Conservation (phyloP, 2,888 invertebrate genomes). For the Trachelus iudaicus region DNA sequence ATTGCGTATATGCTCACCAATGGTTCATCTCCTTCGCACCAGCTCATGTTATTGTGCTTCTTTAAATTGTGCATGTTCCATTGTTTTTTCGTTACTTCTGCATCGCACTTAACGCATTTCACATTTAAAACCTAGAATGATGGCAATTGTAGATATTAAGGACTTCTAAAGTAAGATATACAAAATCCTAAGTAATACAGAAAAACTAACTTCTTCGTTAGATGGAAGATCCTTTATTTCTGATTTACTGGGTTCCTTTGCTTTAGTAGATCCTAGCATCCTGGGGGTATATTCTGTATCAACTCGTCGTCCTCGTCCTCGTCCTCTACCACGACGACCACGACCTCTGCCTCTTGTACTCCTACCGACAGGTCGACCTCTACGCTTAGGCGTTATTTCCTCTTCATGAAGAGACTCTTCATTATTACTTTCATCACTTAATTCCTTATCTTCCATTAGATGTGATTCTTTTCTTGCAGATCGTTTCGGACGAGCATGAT, state of each 20-base stretch:
- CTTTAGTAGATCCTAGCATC: constrained; percentile 16
- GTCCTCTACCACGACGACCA: constrained; percentile 18
- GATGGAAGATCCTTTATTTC: not conserved
- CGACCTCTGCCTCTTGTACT: constrained; percentile 26
- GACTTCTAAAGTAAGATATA: not conserved
- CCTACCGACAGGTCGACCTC: constrained; percentile 7
- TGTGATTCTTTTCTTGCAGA: not conserved
- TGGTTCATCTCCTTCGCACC: constrained; percentile 68
- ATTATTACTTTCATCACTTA: not conserved
- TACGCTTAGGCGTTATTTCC: not conserved
- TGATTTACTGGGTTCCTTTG: not conserved
- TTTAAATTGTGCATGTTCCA: constrained; percentile 69
- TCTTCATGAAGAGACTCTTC: not conserved
- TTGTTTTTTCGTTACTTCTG: constrained; percentile 53
- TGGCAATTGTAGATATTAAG: not conserved
- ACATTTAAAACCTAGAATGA: constrained; percentile 28
- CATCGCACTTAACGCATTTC: constrained; percentile 67
- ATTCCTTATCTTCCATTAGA: not conserved
- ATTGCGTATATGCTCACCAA: constrained; percentile 64
- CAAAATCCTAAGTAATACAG: not conserved
- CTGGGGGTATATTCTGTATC: constrained; percentile 37
- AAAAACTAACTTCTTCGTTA: constrained; percentile 1
- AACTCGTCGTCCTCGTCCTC: constrained; percentile 25
- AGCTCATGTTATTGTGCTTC: constrained; percentile 71
- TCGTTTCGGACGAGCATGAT: not conserved